phyloP scores from a whole-genome alignment of 2,113 vertebrate species.

The Crocuta crocuta region DNA sequence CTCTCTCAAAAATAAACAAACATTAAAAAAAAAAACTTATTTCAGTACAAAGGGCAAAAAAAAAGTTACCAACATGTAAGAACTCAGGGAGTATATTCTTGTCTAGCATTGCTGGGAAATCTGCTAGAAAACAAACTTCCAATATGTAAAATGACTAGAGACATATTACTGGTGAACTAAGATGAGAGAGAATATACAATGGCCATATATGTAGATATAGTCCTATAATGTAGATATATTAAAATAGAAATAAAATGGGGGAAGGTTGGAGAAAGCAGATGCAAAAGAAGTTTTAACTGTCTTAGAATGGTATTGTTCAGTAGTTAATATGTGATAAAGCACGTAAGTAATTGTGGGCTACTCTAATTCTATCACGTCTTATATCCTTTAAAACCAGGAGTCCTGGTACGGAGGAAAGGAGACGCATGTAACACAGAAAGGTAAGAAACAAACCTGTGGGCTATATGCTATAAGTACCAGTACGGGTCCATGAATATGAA shows the following conservation, averaged over 20 bases:
- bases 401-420: not conserved
- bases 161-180: not conserved
- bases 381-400: not conserved
- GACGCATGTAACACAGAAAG: not conserved
- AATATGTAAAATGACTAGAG: not conserved
- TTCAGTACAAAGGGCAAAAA: not conserved
- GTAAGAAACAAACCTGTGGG: not conserved
- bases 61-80: not conserved
- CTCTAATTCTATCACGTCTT: not conserved
- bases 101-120: not conserved
- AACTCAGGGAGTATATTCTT: not conserved
- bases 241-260: not conserved
- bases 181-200: not conserved
- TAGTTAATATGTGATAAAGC: not conserved
- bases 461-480: not conserved
- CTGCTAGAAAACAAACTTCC: not conserved
- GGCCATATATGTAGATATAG: not conserved
- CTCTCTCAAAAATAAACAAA: no score
- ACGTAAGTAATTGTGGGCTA: not conserved
- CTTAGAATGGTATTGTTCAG: not conserved
- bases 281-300: not conserved
- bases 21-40: not conserved
- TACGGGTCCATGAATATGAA: not conserved
- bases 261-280: not conserved
- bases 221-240: not conserved